Percentiles rank a stretch among this genome's conserved stretches.
phyloP scores from a whole-genome alignment of 1,140 invertebrate species.

The Apis dorsata region DNA sequence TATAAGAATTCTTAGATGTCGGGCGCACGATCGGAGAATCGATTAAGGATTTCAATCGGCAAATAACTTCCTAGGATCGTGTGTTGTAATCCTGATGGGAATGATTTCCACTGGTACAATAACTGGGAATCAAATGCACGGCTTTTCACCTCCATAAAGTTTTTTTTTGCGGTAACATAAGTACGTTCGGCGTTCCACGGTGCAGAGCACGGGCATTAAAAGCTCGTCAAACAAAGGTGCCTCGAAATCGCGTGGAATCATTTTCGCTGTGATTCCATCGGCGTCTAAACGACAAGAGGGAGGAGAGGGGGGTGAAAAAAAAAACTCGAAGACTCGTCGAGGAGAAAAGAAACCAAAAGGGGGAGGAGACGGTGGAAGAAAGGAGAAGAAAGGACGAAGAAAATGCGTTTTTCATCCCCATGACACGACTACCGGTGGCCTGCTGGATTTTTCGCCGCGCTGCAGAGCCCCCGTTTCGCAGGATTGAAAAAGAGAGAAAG shows the following conservation, averaged over 20 bases:
- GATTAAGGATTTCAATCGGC: neutral
- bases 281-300: constrained; percentile 26
- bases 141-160: constrained; percentile 5
- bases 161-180: constrained; percentile 2
- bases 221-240: constrained; percentile 40
- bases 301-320: constrained; percentile 1
- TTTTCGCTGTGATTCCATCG: constrained; percentile 25
- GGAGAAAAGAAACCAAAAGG: neutral
- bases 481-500: constrained; percentile 56
- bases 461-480: constrained; percentile 48
- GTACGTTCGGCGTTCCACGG: neutral
- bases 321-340: neutral
- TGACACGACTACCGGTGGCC: constrained; percentile 50
- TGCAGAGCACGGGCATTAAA: constrained; percentile 37
- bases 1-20: neutral
- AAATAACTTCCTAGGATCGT: too few relatives aligned
- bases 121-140: constrained; percentile 1
- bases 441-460: constrained; percentile 57
- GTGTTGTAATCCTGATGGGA: neutral
- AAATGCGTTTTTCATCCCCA: constrained; percentile 66
- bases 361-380: constrained; percentile 7
- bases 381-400: constrained; percentile 41
- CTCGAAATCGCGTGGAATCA: constrained; percentile 39
- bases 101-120: neutral
- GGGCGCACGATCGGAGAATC: neutral